These are phyloP conservation scores for Felis catus DNA, from an alignment of 2,113 vertebrate species.

Conservation along the genomic window F.catus_Fca126_mat1.0 CM031418.1:35554501-35555000, in stretches of 20 bases:
- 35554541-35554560: neutral
- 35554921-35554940: neutral
- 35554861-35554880: neutral
- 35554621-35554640: neutral
- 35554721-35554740: neutral
- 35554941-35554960: conserved; percentile 1
- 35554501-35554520: neutral
- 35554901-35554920: conserved; percentile 37
- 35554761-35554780: conserved; percentile 35
- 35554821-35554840: conserved; percentile 31
- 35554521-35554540: neutral
- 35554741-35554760: neutral
- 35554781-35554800: neutral
- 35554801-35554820: conserved; percentile 41
- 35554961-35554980: conserved; percentile 48
- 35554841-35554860: neutral
- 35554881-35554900: neutral
- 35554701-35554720: neutral
- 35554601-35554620: neutral
- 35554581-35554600: neutral
- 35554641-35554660: neutral
- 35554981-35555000: neutral
- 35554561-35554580: neutral
- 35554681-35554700: neutral
- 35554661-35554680: neutral